phyloP scores from a whole-genome alignment of 2,113 vertebrate genomes.

The Forbesichthys papilliferus region DNA sequence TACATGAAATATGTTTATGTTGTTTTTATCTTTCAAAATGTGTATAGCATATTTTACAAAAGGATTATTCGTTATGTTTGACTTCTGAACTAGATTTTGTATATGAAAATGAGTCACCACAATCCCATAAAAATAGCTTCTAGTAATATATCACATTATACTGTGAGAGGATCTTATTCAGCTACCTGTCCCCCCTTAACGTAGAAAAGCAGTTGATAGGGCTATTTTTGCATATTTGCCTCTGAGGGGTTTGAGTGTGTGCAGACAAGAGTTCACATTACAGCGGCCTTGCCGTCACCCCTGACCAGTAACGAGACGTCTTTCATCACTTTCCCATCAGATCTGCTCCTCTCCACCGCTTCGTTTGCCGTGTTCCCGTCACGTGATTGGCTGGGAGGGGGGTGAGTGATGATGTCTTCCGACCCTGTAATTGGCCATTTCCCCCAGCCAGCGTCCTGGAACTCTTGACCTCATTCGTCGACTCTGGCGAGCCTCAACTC shows the following conservation, averaged over 20 bases:
- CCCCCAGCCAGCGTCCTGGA: constrained; percentile 44
- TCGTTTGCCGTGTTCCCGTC: not conserved
- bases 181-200: not conserved
- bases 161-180: not conserved
- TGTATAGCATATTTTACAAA: too few relatives aligned
- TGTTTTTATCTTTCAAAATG: too few relatives aligned
- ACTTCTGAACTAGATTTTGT: too few relatives aligned
- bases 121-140: too few relatives aligned
- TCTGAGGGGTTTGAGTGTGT: constrained; percentile 24
- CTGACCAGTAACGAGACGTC: constrained; percentile 29
- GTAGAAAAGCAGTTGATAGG: not conserved
- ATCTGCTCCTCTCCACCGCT: constrained; percentile 18
- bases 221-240: constrained; percentile 17
- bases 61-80: too few relatives aligned
- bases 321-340: constrained; percentile 49
- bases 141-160: not conserved
- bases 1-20: too few relatives aligned
- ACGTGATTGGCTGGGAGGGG: constrained; percentile 20
- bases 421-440: constrained; percentile 53
- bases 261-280: constrained; percentile 43
- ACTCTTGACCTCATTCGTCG: constrained; percentile 48
- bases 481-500: constrained; percentile 34
- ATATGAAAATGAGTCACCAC: too few relatives aligned
- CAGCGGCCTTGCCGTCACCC: constrained; percentile 13
- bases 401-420: constrained; percentile 35